Evolutionary conservation across 2,888 invertebrate genomes (phyloP), one percentile per base, ranked within the genome.

Genomic region (Ornithoptera priamus): DNA sequence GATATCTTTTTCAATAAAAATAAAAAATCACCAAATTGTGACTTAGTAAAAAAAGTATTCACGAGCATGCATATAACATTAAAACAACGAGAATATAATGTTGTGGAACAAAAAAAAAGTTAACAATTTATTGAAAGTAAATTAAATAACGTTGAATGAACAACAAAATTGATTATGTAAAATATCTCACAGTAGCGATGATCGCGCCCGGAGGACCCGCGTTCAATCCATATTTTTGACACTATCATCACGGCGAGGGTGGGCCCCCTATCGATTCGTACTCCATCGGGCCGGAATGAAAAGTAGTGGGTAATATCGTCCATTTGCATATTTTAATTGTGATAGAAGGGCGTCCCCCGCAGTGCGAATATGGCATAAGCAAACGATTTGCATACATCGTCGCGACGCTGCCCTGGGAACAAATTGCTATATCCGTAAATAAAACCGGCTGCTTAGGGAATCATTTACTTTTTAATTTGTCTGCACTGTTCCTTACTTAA

Each of bases 241-340:
- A 79, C 76, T 80, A 83, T 80, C 82, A 81, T 83, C 82, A 63
- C 62, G 17, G 70, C 62, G 63, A 71, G 73, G 74, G 75, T 64
- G 72, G 67, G 73, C 75, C 62, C 85, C 82, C 83, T 79, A 82
- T 80, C 81, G 82, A 83, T 85, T 81, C 80, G 73, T 76, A 80
- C 79, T 83, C 81, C 85, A 89, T 88, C 85, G 85, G 82, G 76
- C 76, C 76, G 85, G 86, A 88, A 89, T 88, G 86, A 88, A 90
- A 91, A 90, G 88, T 90, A 89, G 89, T 90, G 85, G 85, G 87
- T 88, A 86, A 91, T 90, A 88, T 88, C 84, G 79, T 75, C 77
- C 81, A 92, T 92, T 91, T 90, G 87, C 92, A 92, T 92, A 92
- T 92, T 92, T 92, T 92, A 92, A 92, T 92, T 92, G 90, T 92